Evolutionary conservation across 2,888 invertebrate species (phyloP), one percentile per base, ranked within the genome.

Genomic region (Tetranychus piercei): DNA sequence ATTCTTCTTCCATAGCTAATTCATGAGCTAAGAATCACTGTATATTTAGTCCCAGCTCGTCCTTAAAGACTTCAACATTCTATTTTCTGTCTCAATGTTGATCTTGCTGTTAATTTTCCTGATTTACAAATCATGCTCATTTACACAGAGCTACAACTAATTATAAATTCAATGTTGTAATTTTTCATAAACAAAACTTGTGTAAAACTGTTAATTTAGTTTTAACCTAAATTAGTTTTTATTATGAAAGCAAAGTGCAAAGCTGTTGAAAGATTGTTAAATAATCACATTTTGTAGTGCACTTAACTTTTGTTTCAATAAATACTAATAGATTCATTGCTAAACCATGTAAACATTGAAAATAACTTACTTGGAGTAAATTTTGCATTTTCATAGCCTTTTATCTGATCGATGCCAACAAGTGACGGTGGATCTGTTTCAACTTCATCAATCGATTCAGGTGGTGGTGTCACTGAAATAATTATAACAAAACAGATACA

Each of bases 361-460:
- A 11, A 23, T 15, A n/a, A 23, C 69, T 69, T 69, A 69, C 69
- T 23, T 69, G 23, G 15, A 18, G 69, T 23, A n/a, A 69, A 69
- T 20, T 20, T 69, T 11, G 69, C n/a, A n/a, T 69, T 23, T 23
- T 69, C 69, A 23, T 69, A 69, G 69, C 69, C 69, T 69, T 23
- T 9, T 9, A 69, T 20, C 11, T 15, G 22, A 23, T 69, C n/a
- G 15, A 69, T 69, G 9, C 11, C 22, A 23, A 11, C n/a, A 9
- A 69, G 11, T 69, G 22, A 20, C 1, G 69, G 69, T 69, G 69
- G 69, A 20, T 20, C 69, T 18, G 69, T 11, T 11, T 23, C 22
- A 11, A n/a, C 22, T 2, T 69, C 69, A 1, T 69, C 69, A n/a
- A 69, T 18, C 11, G 23, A 23, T 18, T 69, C 69, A 11, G 22